phyloP scores from a whole-genome alignment of 2,797 vertebrate genomes.

The Amphiprion clarkii region DNA sequence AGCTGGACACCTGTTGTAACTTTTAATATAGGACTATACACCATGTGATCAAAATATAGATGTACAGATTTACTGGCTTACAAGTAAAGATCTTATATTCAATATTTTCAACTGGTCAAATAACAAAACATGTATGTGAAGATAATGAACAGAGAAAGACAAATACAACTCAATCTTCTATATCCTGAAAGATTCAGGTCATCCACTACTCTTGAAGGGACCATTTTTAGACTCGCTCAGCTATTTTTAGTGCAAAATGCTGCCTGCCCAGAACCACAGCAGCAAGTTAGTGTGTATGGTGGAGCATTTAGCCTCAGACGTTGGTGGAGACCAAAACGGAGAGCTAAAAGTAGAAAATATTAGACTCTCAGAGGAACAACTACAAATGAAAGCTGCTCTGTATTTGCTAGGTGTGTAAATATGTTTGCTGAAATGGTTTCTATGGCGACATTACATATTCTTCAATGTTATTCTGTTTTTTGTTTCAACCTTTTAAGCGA shows the following conservation, averaged over 20 bases:
- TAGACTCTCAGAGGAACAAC: background rate
- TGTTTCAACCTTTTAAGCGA: too few relatives aligned
- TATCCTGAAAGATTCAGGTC: background rate
- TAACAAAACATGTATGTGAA: background rate
- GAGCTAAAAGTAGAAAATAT: background rate
- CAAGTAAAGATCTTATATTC: background rate
- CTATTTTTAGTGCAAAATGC: background rate
- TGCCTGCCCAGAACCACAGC: background rate
- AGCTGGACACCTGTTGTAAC: background rate
- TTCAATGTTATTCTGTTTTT: too few relatives aligned
- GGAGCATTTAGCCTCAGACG: too few relatives aligned
- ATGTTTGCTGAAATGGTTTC: background rate
- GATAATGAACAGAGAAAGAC: background rate
- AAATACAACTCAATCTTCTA: background rate
- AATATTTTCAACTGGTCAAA: background rate
- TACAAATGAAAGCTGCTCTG: too few relatives aligned
- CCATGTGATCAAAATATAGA: background rate
- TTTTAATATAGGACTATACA: background rate
- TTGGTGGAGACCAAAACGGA: background rate
- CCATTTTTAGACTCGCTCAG: background rate
- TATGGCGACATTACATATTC: too few relatives aligned
- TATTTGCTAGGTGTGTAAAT: too few relatives aligned
- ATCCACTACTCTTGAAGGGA: background rate
- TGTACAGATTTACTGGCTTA: background rate
- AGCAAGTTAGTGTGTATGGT: background rate